Evolutionary conservation across 1,140 invertebrate genomes (phyloP), one percentile per base, ranked within the genome.

Genomic region (Chelonus insularis): DNA sequence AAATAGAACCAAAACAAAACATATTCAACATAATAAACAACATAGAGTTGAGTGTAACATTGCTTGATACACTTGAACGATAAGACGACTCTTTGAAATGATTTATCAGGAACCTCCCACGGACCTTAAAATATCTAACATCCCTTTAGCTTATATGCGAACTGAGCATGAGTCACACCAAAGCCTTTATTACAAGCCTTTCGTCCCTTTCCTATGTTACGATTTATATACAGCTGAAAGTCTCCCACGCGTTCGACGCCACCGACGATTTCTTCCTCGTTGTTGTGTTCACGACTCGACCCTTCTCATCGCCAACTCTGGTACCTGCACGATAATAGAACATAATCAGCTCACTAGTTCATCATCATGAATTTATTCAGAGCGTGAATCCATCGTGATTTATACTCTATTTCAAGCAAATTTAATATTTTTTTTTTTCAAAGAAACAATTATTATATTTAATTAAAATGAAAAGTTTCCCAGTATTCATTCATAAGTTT

Each of bases 191-290:
- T n/a, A 11, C 16, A 50, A 29, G 25, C 25, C 25, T 29, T 29
- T 37, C 52, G 52, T 39, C 52, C 52, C 52, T 29, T 29, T 29
- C 25, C 25, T 55, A 55, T 29, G 48, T 9, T 20, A 29, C 34
- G 18, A 55, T 55, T 55, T 55, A 55, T 55, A 55, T 36, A 52
- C 39, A 55, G 32, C 21, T 14, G 16, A 11, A 5, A 59, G 37
- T 47, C 51, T 61, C 59, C 59, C 59, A 61, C 59, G 59, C 59
- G 51, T 55, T 55, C 50, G 39, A 55, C 32, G 59, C 59, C 59
- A 52, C 37, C 39, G 41, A 50, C 50, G 29, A 55, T 34, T 47
- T 20, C 52, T 41, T 60, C 36, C 36, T 52, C 36, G 20, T n/a
- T n/a, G n/a, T n/a, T n/a, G n/a, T n/a, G n/a, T 60, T 43, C 52